phyloP scores from a whole-genome alignment of 2,797 vertebrate genomes.

The Acanthopagrus latus region DNA sequence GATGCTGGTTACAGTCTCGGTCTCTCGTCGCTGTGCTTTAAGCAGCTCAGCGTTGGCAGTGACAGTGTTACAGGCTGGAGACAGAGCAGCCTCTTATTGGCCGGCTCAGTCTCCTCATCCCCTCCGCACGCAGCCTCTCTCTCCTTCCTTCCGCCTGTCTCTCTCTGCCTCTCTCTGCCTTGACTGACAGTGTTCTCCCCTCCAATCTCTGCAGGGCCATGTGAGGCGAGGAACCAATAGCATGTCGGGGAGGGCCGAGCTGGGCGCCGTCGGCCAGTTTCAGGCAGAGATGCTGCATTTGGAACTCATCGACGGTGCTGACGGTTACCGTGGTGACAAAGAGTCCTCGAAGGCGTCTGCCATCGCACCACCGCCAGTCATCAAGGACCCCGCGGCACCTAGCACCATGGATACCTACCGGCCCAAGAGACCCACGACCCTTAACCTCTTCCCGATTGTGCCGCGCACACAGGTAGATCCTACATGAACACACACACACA shows the following conservation, averaged over 20 bases:
- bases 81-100: slow-evolving; percentile 77
- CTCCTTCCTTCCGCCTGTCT: slow-evolving; percentile 12
- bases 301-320: slow-evolving; percentile 93
- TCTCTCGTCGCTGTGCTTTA: slow-evolving; percentile 25
- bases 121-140: slow-evolving; percentile 33
- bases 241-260: slow-evolving; percentile 85
- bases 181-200: slow-evolving; percentile 55
- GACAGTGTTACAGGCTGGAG: slow-evolving; percentile 65
- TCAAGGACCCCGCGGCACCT: slow-evolving; percentile 77
- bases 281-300: slow-evolving; percentile 96
- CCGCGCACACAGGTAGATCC: slow-evolving; percentile 92
- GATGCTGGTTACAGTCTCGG: slow-evolving; percentile 13
- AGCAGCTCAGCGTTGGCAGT: slow-evolving; percentile 56
- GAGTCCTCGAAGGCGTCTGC: slow-evolving; percentile 78
- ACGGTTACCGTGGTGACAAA: slow-evolving; percentile 84
- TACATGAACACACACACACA: slow-evolving; percentile 9
- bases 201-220: slow-evolving; percentile 87
- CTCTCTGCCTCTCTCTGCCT: slow-evolving; percentile 28
- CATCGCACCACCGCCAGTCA: slow-evolving; percentile 70
- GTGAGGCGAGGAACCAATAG: slow-evolving; percentile 87
- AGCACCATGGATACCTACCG: slow-evolving; percentile 92
- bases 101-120: slow-evolving; percentile 70
- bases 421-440: slow-evolving; percentile 95
- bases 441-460: slow-evolving; percentile 96
- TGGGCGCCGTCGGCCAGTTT: slow-evolving; percentile 89